These are phyloP conservation scores for Botrylloides violaceus DNA, from an alignment of 23 tunicate species.

Conservation along the genomic window DNA sequence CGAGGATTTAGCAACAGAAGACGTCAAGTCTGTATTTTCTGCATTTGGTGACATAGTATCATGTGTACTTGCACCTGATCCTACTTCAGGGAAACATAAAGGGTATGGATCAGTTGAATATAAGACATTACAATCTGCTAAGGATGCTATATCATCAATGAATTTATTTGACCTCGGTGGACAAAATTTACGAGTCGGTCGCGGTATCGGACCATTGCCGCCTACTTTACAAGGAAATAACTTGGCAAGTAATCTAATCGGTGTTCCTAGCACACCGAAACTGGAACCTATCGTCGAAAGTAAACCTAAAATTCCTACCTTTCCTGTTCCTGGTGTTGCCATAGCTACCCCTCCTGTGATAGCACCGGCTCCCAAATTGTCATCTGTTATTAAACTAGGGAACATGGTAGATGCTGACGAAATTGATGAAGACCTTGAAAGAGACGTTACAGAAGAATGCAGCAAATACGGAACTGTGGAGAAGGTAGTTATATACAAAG, in stretches of 20 bases:
- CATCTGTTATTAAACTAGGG: slow-evolving; percentile 47
- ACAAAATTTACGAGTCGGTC: slow-evolving; percentile 86
- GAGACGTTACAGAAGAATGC: slow-evolving; percentile 89
- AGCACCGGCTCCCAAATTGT: background rate
- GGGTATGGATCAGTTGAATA: slow-evolving; percentile 97
- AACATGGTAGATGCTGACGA: slow-evolving; percentile 78
- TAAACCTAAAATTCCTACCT: slow-evolving; percentile 55
- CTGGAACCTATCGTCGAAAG: background rate
- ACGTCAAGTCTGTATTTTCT: slow-evolving; percentile 81
- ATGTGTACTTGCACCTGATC: slow-evolving; percentile 69
- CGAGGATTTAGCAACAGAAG: slow-evolving; percentile 66
- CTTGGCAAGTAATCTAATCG: slow-evolving; percentile 41
- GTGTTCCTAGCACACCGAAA: slow-evolving; percentile 12
- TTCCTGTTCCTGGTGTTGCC: slow-evolving; percentile 29
- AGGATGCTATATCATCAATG: slow-evolving; percentile 93
- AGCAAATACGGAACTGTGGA: slow-evolving; percentile 68
- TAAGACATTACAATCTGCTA: slow-evolving; percentile 73
- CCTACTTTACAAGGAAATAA: slow-evolving; percentile 68
- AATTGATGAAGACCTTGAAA: slow-evolving; percentile 68
- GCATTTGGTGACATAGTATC: slow-evolving; percentile 89
- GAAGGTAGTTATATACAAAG: slow-evolving; percentile 82
- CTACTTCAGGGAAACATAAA: slow-evolving; percentile 72
- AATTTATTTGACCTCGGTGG: slow-evolving; percentile 97
- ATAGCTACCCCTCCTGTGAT: slow-evolving; percentile 9
- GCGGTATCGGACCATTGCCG: slow-evolving; percentile 81